phyloP scores from a whole-genome alignment of 2,797 vertebrate genomes.

The Bothrops alternatus region DNA sequence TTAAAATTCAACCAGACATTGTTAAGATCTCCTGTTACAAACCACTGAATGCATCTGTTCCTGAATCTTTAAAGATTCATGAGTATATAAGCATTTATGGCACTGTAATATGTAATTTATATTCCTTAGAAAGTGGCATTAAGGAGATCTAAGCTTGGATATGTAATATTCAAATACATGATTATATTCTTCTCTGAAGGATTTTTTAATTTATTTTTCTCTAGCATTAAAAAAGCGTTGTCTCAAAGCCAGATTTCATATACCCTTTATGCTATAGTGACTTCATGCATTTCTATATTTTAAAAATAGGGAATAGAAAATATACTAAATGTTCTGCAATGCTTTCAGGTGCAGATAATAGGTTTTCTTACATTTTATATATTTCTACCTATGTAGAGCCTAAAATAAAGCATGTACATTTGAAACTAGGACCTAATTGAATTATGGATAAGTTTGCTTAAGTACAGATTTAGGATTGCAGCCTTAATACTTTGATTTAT shows the following conservation, averaged over 20 bases:
- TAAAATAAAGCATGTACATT: background rate
- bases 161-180: background rate
- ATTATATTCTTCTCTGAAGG: background rate
- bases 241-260: constrained; percentile 82
- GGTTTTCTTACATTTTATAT: background rate
- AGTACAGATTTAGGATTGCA: background rate
- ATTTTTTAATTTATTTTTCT: background rate
- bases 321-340: background rate
- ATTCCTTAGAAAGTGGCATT: background rate
- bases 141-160: background rate
- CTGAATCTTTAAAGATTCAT: background rate
- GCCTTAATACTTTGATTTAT: background rate
- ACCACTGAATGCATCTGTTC: background rate
- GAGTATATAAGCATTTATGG: background rate
- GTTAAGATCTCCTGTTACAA: background rate
- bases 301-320: background rate
- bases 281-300: constrained; percentile 81
- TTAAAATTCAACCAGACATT: background rate
- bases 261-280: constrained; percentile 77
- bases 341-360: background rate
- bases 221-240: constrained; percentile 40
- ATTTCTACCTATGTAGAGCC: background rate
- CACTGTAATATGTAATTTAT: background rate
- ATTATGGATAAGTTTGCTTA: background rate
- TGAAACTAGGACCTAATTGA: background rate